Base-by-base conservation (phyloP, 1,140 invertebrate species). In the Hydropsyche tenuis region DNA sequence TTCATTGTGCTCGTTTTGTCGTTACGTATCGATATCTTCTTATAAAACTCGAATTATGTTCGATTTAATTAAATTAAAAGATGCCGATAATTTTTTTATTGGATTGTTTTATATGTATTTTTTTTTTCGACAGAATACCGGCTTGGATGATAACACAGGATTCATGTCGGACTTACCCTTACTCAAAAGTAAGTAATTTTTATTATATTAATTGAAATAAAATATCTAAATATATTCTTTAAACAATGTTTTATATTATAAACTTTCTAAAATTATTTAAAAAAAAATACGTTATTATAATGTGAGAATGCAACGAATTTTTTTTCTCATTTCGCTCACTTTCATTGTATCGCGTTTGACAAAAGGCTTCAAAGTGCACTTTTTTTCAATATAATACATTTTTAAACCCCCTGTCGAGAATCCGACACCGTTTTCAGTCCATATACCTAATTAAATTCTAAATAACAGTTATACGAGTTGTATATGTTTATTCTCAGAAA, bases 91-190 rank as follows among this genome's bases (percentile, higher is more conserved):
- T 37, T 37, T 37, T 37, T 37, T 9, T 37, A 37, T 37, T n/a
- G n/a, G n/a, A n/a, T n/a, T n/a, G n/a, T n/a, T n/a, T n/a, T n/a
- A n/a, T n/a, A n/a, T n/a, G 22, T 25, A 23, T 62, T 62, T 25
- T 62, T 62, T 65, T 82, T 82, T 79, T 75, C 88, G 88, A 60
- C 88, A 93, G 91, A 92, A 92, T 83, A 89, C 92, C 76, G 92
- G 91, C 75, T 90, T 94, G 80, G 93, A 94, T 81, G 93, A 95
- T 79, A 91, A 90, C 77, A 90, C 90, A 71, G 91, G 91, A 18
- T 95, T 94, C 82, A 95, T 95, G 87, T 93, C 92, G 75, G 93
- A 95, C 80, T 86, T 95, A 81, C 93, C 93, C 75, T 86, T 95
- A 76, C 87, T 95, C 78, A 95, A 94, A 91, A 94, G 93, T 95